Evolutionary conservation across 1,140 invertebrate species (phyloP).

Genomic region (Pachypeltis micranthus): DNA sequence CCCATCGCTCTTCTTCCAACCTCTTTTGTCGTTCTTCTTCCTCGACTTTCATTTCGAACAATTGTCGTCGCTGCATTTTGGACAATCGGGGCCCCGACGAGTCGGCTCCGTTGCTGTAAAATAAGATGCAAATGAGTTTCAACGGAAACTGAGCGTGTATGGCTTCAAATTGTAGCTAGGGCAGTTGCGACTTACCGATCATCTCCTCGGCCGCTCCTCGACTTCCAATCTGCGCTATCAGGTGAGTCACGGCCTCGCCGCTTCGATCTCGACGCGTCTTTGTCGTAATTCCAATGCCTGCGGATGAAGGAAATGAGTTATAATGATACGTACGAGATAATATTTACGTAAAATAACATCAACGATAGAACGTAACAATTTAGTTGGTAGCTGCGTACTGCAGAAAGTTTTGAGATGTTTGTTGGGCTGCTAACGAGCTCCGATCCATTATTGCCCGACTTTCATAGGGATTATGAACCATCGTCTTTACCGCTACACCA

Average conservation of each 20-base stretch:
- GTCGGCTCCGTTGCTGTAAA: neutral
- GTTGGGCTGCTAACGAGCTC: no score
- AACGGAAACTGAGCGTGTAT: no score
- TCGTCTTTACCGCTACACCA: no score
- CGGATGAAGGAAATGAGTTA: constrained; percentile 12
- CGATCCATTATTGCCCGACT: no score
- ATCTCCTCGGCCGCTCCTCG: neutral
- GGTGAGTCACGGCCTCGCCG: neutral
- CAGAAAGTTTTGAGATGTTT: no score
- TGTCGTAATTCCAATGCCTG: constrained; percentile 30
- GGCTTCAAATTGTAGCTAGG: no score
- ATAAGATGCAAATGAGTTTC: neutral
- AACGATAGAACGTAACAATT: no score
- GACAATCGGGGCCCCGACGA: constrained; percentile 38
- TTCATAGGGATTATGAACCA: no score
- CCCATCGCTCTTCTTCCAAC: constrained; percentile 45
- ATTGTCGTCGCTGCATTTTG: constrained; percentile 57
- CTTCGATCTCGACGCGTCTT: constrained; percentile 16
- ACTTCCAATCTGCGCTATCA: neutral
- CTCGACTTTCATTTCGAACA: constrained; percentile 58
- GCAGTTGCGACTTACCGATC: no score
- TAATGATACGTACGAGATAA: neutral
- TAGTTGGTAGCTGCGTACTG: no score
- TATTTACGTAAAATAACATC: no score
- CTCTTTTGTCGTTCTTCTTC: constrained; percentile 40